Evolutionary conservation across 30 jellyfish, hydroid and myxozoan genomes (phyloP).

Genomic region (Hydra vulgaris): DNA sequence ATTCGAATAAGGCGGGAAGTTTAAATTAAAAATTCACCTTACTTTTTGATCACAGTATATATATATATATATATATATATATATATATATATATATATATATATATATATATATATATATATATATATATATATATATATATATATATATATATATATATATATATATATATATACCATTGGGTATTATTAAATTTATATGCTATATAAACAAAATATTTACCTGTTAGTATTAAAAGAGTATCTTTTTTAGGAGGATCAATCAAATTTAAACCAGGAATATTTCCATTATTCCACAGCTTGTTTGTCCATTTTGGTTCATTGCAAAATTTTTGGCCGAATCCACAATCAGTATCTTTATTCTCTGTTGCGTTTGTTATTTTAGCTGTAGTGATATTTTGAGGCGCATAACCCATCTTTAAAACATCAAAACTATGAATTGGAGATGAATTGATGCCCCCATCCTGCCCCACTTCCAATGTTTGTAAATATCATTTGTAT

Average conservation of each 20-base stretch:
- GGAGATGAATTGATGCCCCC: no score
- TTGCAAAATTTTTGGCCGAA: slow-evolving; percentile 73
- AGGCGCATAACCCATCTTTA: slow-evolving; percentile 70
- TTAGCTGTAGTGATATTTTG: slow-evolving; percentile 65
- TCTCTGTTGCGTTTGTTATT: slow-evolving; percentile 19
- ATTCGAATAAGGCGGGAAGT: no score
- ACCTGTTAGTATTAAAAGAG: slow-evolving; percentile 71
- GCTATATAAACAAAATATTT: no score
- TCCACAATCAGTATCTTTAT: slow-evolving; percentile 59
- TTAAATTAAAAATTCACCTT: no score
- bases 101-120: no score
- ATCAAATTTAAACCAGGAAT: slow-evolving; percentile 68
- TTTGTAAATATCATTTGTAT: slow-evolving; percentile 77
- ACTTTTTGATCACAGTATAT: no score
- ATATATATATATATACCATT: no score
- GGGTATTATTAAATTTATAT: no score
- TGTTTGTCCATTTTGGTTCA: slow-evolving; percentile 59
- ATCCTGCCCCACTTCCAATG: slow-evolving; percentile 81
- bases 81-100: no score
- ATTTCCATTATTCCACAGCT: slow-evolving; percentile 45
- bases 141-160: no score
- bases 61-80: no score
- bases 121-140: no score
- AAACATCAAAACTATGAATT: slow-evolving; percentile 72
- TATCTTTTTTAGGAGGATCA: slow-evolving; percentile 80